phyloP scores from a whole-genome alignment of 2,113 vertebrate species.

The Macrotus californicus region DNA sequence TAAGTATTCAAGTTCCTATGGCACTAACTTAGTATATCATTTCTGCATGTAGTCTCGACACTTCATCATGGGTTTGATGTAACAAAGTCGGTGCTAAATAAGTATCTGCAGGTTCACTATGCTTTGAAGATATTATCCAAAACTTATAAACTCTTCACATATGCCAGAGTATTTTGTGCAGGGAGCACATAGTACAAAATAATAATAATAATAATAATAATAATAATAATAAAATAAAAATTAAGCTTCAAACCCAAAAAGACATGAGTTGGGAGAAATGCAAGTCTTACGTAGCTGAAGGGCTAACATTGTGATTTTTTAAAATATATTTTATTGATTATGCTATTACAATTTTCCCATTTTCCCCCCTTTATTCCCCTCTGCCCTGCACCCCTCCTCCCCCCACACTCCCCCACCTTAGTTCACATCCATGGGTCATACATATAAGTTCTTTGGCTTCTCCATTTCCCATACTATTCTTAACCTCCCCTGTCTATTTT shows the following conservation, averaged over 20 bases:
- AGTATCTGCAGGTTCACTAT: background rate
- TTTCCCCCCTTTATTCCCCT: background rate
- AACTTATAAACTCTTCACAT: background rate
- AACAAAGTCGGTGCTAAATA: background rate
- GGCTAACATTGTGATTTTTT: background rate
- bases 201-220: background rate
- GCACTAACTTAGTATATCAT: background rate
- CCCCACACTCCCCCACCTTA: no score
- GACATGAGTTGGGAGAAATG: background rate
- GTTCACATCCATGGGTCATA: no score
- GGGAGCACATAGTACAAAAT: background rate
- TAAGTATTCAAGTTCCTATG: background rate
- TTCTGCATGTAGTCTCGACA: background rate
- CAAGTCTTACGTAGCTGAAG: background rate
- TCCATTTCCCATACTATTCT: no score
- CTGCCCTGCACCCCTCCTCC: no score
- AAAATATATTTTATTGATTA: background rate
- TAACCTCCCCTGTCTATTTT: no score
- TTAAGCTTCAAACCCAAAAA: conserved; percentile 13
- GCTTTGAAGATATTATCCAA: background rate
- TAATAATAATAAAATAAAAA: background rate
- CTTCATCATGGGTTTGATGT: background rate
- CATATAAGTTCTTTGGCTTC: no score
- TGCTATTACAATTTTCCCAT: no score
- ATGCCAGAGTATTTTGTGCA: background rate